Evolutionary conservation across 1,140 invertebrate genomes (phyloP), one percentile per base, ranked within the genome.

Genomic region (Scaptomyza hsui): DNA sequence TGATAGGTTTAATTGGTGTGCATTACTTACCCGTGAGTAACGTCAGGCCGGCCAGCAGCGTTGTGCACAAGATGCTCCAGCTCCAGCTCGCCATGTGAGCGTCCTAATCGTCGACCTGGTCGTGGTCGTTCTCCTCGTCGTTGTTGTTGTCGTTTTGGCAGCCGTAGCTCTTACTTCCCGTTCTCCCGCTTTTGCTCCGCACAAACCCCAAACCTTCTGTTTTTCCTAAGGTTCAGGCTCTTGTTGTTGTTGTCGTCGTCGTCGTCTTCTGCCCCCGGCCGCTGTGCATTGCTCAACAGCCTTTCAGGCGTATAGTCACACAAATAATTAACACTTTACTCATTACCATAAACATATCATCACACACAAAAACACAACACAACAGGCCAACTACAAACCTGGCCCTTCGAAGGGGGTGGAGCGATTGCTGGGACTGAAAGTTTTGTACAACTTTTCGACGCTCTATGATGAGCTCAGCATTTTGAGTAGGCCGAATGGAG

Each of bases 31-130:
- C 78, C 64, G 89, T 81, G 52, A 90, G 86, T 51, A 91, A 72
- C 44, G 82, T 78, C 45, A 91, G 75, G 77, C 86, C 89, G 64
- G 89, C 83, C 47, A 91, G 52, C 67, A 89, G 65, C 45, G 72
- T 76, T 51, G 83, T 73, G 55, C 74, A 78, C 73, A 86, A 75
- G 45, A 76, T 73, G 39, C 75, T 74, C 65, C 71, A 61, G 62
- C 64, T 76, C 76, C 81, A 70, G 77, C 72, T 72, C 83, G 82
- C 82, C 82, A 88, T 88, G 61, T 63, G 75, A 39, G 39, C 74
- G 52, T 63, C 47, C 70, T 71, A 72, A 19, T 80, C 61, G 59
- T 62, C 67, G 65, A 60, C 65, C 73, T 67, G 72, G 41, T 59
- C 24, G 24, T 59, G 59, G 53, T 71, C 75, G 52, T 65, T 16